These are phyloP conservation scores for Apotomis turbidana DNA, from an alignment of 2,888 invertebrate species.

Conservation along the genomic window DNA sequence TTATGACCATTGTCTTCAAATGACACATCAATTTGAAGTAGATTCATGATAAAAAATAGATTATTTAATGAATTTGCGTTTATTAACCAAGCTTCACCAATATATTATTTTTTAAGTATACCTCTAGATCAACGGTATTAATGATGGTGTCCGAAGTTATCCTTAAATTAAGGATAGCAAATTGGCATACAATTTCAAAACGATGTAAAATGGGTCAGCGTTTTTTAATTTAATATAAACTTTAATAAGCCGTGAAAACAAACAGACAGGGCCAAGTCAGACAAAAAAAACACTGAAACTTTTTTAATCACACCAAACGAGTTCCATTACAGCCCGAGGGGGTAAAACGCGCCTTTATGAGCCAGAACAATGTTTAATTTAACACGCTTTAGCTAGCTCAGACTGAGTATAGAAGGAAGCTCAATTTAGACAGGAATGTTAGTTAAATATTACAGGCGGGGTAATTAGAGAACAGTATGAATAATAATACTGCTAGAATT, in stretches of 20 bases:
- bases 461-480: background rate
- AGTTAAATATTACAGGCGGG: slow-evolving; percentile 9
- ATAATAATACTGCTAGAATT: too few species aligned
- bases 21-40: too few species aligned
- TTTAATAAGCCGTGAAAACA: slow-evolving; percentile 35
- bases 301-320: slow-evolving; percentile 39
- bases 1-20: too few species aligned
- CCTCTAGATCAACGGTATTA: too few species aligned
- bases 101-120: too few species aligned
- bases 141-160: too few species aligned
- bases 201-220: background rate
- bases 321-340: slow-evolving; percentile 32
- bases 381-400: slow-evolving; percentile 26
- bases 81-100: too few species aligned
- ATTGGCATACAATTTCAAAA: background rate
- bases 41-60: too few species aligned
- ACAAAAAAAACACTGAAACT: slow-evolving; percentile 35
- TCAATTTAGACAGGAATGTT: slow-evolving; percentile 34
- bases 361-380: slow-evolving; percentile 39
- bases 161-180: too few species aligned
- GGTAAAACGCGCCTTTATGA: slow-evolving; percentile 36
- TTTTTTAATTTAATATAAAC: slow-evolving; percentile 27
- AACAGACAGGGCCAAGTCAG: slow-evolving; percentile 28
- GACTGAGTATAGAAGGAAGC: slow-evolving; percentile 17
- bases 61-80: too few species aligned